A percentile compares a stretch with the other conserved stretches of the same genome.
phyloP scores from a whole-genome alignment of 2,888 invertebrate genomes.

The Xestia rhomboidea region DNA sequence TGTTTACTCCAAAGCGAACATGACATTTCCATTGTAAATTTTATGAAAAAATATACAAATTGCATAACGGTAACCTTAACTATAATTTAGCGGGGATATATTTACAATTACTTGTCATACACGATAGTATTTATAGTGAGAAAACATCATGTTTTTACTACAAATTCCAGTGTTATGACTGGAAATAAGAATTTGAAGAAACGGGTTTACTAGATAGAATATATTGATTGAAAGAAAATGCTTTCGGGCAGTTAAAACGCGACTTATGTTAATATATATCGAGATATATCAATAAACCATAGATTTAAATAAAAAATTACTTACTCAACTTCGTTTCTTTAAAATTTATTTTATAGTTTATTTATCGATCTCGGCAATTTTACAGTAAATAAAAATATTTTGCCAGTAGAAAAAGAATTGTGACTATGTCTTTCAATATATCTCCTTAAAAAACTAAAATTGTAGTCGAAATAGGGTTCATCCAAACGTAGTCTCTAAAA shows the following conservation, averaged over 20 bases:
- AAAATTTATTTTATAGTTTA: conserved; percentile 40
- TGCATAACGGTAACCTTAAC: conserved; percentile 82
- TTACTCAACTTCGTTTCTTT: neutral
- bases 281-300: conserved; percentile 54
- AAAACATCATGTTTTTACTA: conserved; percentile 62
- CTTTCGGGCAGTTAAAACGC: conserved; percentile 64
- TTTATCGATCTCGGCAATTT: conserved; percentile 45
- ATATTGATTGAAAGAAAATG: conserved; percentile 25
- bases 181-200: conserved; percentile 40
- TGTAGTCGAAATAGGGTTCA: conserved; percentile 72
- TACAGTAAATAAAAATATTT: conserved; percentile 57
- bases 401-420: conserved; percentile 65
- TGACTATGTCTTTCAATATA: conserved; percentile 69
- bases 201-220: conserved; percentile 10
- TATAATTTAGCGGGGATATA: conserved; percentile 80
- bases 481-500: conserved; percentile 64
- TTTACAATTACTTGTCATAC: conserved; percentile 77
- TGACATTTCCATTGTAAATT: conserved; percentile 71
- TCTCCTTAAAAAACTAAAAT: conserved; percentile 75
- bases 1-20: conserved; percentile 82
- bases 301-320: conserved; percentile 42
- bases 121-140: conserved; percentile 60
- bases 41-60: conserved; percentile 89
- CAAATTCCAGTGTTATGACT: conserved; percentile 51
- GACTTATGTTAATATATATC: conserved; percentile 48